Base-by-base conservation (phyloP, 2,797 vertebrate species). In the Petrocephalus sullivani region DNA sequence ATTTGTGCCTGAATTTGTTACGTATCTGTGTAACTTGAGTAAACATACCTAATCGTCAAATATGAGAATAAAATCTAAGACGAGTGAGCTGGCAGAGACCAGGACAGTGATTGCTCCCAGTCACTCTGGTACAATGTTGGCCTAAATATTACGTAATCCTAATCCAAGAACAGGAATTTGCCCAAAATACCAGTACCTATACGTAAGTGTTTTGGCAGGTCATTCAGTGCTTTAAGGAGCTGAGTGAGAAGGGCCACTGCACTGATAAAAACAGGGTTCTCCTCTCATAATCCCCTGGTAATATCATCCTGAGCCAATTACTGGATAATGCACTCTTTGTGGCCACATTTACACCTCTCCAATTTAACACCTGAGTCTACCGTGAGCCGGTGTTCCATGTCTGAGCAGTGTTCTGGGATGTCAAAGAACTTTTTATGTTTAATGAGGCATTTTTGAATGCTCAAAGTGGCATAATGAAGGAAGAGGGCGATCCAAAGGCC, bases 181-280 rank as follows among this genome's bases (percentile, higher is more conserved):
- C 23, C 54, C 54, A 60, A 86, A 86, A 86, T 60, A 60, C 28
- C 85, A 58, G 21, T 58, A 37, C 12, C 8, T n/a, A 21, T 58
- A 60, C 14, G 56, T 41, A 60, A 60, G 16, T 37, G 85, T 54
- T 33, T 86, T 86, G 85, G 85, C 85, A 58, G 85, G 56, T 86
- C 84, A 58, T 37, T 86, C 33, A 86, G 28, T 58, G 19, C 54
- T 86, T 41, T 58, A 58, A 60, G 21, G 85, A 86, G 53, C 54
- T 33, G 54, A 16, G 54, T 58, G 28, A 33, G 14, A 41, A 28
- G 54, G 37, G 41, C 46, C 58, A 71, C 60, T 51, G 49, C 87
- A 71, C 46, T 88, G 88, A 83, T 81, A 78, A 64, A 84, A 87
- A 88, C 53, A 87, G n/a, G 75, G 61, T 78, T 83, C 56, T 85